Evolutionary conservation across 2,797 vertebrate species (phyloP), one percentile per base, ranked within the genome.

Genomic region (Microhierax caerulescens): DNA sequence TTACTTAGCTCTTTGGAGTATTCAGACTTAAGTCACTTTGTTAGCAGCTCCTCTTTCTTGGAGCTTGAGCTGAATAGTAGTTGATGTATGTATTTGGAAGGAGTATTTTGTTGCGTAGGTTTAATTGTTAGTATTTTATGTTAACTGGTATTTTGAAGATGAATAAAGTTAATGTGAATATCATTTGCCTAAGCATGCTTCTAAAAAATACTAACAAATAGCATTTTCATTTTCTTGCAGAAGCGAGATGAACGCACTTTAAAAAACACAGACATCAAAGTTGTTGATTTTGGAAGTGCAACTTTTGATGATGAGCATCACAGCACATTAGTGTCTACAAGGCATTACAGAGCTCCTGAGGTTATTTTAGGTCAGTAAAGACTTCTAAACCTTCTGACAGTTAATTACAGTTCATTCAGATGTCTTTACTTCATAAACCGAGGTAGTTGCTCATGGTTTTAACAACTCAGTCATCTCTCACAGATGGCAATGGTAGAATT

Each of bases 301-400:
- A 99, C 99, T 2, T 99, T 99, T 25, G 99, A 99, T 61, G 99
- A 99, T 12, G 99, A 99, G 45, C 99, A 99, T 97, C 99, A 99
- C 93, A 99, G 99, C 2, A 99, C 99, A 28, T 98, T 99, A 70
- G 99, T 99, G 59, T 99, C 99, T 32, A 99, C 99, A 5, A 98
- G 99, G n/a, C 99, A 99, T 94, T 99, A 99, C 56, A 98, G 99
- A 88, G 99, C 99, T 74, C 99, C 99, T n/a, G 99, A 99, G 96
- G 99, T 99, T 87, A 99, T 99, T 96, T 98, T 99, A 92, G 99
- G 99, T 99, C 65, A 97, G 98, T 97, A 75, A 48, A 82, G 39
- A 64, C 9, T 82, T 39, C 25, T 32, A 68, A 77, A 67, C 27
- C 11, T 81, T 60, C 39, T 85, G n/a, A 14, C 28, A 37, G 28